Evolutionary conservation across 2,113 vertebrate genomes (phyloP).

Genomic region (Rafetus swinhoei): DNA sequence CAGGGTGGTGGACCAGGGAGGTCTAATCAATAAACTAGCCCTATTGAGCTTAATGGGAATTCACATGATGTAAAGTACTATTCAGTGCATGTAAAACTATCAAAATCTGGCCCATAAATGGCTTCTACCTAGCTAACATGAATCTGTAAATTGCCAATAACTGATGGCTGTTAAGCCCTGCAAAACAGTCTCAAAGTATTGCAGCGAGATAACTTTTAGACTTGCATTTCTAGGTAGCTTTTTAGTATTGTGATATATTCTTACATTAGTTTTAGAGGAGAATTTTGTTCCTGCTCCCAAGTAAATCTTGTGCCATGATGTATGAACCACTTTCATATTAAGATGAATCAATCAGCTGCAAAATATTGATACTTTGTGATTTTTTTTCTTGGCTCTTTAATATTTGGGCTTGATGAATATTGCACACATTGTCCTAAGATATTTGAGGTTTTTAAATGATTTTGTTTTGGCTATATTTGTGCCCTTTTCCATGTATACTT

Average conservation of each 20-base stretch:
- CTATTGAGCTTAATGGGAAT: neutral
- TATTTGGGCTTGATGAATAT: neutral
- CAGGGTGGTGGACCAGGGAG: too few species aligned
- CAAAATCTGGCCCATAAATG: neutral
- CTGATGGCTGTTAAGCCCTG: neutral
- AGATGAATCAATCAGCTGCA: neutral
- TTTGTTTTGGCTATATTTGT: slow-evolving; percentile 7
- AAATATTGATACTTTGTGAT: slow-evolving; percentile 15
- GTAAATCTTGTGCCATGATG: neutral
- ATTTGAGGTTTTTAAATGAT: neutral
- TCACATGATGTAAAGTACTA: rapidly evolving
- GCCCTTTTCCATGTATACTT: slow-evolving; percentile 2
- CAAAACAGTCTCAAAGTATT: neutral
- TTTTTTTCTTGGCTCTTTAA: neutral
- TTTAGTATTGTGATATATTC: neutral
- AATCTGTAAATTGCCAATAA: slow-evolving; percentile 45
- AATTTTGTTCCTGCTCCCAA: neutral
- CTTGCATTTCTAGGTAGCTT: neutral
- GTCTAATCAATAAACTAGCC: neutral
- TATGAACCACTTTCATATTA: neutral
- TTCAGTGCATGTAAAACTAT: slow-evolving; percentile 27
- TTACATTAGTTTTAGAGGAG: neutral
- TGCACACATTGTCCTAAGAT: neutral
- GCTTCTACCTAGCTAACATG: neutral
- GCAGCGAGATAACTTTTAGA: neutral